A percentile compares a stretch with the other conserved stretches of the same genome.
Evolutionary conservation across 2,113 vertebrate species (phyloP).

Genomic region (Chloroceryle aenea): DNA sequence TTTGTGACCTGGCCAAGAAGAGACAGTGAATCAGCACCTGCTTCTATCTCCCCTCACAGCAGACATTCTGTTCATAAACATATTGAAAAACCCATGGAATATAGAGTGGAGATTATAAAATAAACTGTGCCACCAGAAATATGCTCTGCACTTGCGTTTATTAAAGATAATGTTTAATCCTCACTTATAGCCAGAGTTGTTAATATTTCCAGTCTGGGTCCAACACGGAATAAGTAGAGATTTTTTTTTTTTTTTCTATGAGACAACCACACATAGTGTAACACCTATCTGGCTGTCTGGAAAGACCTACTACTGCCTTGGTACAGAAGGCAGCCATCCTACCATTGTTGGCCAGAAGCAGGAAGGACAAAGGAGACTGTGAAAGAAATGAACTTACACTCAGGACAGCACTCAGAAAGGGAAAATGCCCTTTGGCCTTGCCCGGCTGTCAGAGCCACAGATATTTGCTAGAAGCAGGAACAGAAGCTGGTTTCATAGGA

Average conservation of each 20-base stretch:
- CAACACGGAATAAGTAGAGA: neutral
- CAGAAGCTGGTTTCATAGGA: neutral
- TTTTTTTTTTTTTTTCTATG: neutral
- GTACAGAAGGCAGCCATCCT: neutral
- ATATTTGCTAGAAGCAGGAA: neutral
- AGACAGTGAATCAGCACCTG: constrained; percentile 53
- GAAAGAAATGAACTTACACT: neutral
- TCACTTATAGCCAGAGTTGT: neutral
- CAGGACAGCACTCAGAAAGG: neutral
- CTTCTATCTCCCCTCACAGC: constrained; percentile 71
- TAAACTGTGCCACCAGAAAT: neutral
- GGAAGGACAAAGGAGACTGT: neutral
- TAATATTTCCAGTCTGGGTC: neutral
- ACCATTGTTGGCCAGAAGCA: neutral
- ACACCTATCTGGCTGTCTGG: neutral
- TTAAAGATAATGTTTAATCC: neutral
- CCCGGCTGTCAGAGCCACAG: neutral
- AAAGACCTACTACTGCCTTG: neutral
- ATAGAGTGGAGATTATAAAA: neutral
- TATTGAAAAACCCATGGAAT: neutral
- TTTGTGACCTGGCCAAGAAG: constrained; percentile 78
- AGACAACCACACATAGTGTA: neutral
- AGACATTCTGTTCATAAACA: constrained; percentile 12
- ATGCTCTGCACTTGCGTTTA: neutral
- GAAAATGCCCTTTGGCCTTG: neutral